phyloP scores from a whole-genome alignment of 2,888 invertebrate species.

The Halictus ligatus region DNA sequence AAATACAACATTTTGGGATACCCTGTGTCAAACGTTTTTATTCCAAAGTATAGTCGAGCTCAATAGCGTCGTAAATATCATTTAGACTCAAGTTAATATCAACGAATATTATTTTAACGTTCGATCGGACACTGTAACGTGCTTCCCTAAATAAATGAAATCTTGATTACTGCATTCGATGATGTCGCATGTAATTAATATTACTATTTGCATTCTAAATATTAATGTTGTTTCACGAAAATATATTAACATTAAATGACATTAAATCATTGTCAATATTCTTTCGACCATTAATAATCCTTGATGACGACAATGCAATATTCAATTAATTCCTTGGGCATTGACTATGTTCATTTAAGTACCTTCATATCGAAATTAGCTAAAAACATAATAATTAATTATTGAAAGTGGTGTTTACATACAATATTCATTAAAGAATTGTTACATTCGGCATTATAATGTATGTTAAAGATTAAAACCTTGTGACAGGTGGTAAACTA shows the following conservation, averaged over 20 bases:
- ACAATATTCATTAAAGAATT: no score
- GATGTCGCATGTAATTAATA: not conserved
- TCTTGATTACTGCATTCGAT: not conserved
- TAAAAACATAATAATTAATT: no score
- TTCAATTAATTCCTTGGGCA: not conserved
- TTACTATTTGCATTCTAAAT: not conserved
- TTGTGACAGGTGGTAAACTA: no score
- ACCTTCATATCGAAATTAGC: no score
- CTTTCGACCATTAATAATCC: not conserved
- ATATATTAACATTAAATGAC: not conserved
- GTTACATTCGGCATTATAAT: no score
- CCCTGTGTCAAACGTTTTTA: not conserved
- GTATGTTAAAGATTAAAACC: no score
- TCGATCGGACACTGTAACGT: not conserved
- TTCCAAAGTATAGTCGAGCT: not conserved
- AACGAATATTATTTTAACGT: not conserved
- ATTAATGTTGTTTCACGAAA: not conserved
- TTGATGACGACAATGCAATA: not conserved
- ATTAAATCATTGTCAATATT: not conserved
- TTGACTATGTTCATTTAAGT: not conserved
- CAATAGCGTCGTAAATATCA: not conserved
- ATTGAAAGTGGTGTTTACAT: no score
- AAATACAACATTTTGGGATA: no score
- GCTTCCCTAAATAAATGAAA: not conserved
- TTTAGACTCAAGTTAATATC: not conserved